phyloP scores from a whole-genome alignment of 2,113 vertebrate genomes.

The Engystomops pustulosus region DNA sequence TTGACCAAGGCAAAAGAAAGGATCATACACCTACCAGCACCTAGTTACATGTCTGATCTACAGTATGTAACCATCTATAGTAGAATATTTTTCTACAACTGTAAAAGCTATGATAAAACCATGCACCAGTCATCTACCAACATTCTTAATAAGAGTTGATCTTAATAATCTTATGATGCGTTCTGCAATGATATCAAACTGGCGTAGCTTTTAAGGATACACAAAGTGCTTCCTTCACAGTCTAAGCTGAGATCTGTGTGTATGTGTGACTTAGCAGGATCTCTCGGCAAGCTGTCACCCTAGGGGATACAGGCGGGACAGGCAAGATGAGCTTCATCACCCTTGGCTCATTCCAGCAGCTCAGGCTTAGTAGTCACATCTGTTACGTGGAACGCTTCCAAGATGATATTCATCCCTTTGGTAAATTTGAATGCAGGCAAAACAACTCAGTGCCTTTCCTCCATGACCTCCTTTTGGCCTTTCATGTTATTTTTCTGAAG shows the following conservation, averaged over 20 bases:
- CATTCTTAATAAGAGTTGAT: neutral
- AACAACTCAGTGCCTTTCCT: neutral
- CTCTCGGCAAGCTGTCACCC: conserved; percentile 31
- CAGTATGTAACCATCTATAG: no score
- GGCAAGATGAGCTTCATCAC: conserved; percentile 53
- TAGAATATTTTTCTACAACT: neutral
- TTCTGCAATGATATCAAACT: no score
- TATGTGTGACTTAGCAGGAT: conserved; percentile 50
- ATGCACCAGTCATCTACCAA: neutral
- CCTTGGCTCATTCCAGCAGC: conserved; percentile 49
- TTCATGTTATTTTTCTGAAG: conserved; percentile 1
- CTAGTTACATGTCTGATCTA: no score
- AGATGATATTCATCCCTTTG: neutral
- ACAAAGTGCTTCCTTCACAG: neutral
- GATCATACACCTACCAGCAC: no score
- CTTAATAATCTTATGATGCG: no score
- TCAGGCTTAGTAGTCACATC: neutral
- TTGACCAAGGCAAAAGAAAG: no score
- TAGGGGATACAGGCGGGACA: conserved; percentile 27
- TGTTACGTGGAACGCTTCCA: conserved; percentile 26
- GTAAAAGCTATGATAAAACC: neutral
- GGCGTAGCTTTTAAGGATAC: neutral
- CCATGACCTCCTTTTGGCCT: neutral
- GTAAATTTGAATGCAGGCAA: conserved; percentile 34
- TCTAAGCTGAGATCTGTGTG: conserved; percentile 28